Evolutionary conservation across 2,888 invertebrate species (phyloP), one percentile per base, ranked within the genome.

Genomic region (Lapara coniferarum): DNA sequence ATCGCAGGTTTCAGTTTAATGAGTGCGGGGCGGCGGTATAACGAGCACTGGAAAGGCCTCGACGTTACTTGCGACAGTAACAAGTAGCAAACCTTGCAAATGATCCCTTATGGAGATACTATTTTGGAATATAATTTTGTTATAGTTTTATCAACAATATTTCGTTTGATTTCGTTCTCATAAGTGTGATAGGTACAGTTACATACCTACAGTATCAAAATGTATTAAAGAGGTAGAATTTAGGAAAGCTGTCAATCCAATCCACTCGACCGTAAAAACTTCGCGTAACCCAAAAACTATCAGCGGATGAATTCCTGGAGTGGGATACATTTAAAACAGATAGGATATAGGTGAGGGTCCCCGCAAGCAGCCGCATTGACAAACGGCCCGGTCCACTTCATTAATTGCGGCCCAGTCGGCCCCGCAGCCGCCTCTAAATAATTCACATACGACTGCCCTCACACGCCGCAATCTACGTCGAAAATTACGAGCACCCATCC

Each of bases 321-420:
- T 74, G 78, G 78, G 87, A 83, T 85, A 86, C 81, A 82, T 85
- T 87, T 85, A 81, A 82, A 87, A 86, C 85, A 81, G 85, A 86
- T 89, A 78, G 83, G 82, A 72, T 51, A 79, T 83, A 85, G 82
- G 84, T 83, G 83, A 83, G 86, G 85, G 84, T 81, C 79, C 77
- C 79, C 81, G 84, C 84, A 87, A 82, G 63, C 46, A 49, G 57
- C 63, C 46, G 49, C 86, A 89, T 89, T 92, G 91, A 91, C 90
- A 91, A 92, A 92, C 90, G 89, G 87, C 88, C 88, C 78, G 85
- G 85, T 85, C 86, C 87, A 90, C 89, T 91, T 90, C 90, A 92
- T 92, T 93, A 93, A 92, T 92, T 91, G 90, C 83, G 88, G 86
- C 83, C 85, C 87, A 87, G 84, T 88, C 86, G 87, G 81, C 86